Evolutionary conservation across 2,797 vertebrate species (phyloP), one percentile per base, ranked within the genome.

Genomic region (Petrocephalus schoutedeni): DNA sequence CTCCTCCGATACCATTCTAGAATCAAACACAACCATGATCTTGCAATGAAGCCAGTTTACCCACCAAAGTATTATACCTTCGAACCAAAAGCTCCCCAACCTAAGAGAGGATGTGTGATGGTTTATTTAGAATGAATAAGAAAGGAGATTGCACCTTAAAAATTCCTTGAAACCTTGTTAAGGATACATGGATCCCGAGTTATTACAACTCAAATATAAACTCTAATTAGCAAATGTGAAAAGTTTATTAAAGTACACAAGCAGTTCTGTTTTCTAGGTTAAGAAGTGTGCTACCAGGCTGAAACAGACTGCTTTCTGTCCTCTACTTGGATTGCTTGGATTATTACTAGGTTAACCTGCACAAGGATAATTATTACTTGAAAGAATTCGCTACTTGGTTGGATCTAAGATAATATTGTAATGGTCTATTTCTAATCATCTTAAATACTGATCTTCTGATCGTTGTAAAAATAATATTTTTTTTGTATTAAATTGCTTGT

Each of bases 1-100:
- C 36, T 36, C 67, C 12, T 12, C 67, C 5, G 12, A 71, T 41
- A 36, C n/a, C 58, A 86, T 74, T 85, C 59, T 85, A 14, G 87
- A 88, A 71, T 56, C 59, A 85, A 74, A 67, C 28, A 45, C 74
- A 88, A 59, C 85, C 28, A 23, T n/a, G 64, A 71, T 86, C 21
- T 67, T 71, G 86, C 67, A 88, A 86, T 77, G n/a, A 23, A 74
- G 57, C 23, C 36, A 59, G 51, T 56, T 77, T 85, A 45, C 64
- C 88, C 56, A 10, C 53, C 67, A 74, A 74, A 74, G 36, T 16
- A 77, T 8, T 57, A 86, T 58, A 36, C 54, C 36, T 58, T 51
- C 41, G 14, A 59, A 61, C 10, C 12, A 49, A 74, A 56, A 36
- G 16, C 45, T 64, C 10, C 21, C 56, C 61, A 87, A 51, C 16